A percentile compares a stretch with the other conserved stretches of the same genome.
These are phyloP conservation scores for pig (Sus scrofa) DNA, from an alignment of 2,113 vertebrate genomes.

Conservation along the genomic window DNA sequence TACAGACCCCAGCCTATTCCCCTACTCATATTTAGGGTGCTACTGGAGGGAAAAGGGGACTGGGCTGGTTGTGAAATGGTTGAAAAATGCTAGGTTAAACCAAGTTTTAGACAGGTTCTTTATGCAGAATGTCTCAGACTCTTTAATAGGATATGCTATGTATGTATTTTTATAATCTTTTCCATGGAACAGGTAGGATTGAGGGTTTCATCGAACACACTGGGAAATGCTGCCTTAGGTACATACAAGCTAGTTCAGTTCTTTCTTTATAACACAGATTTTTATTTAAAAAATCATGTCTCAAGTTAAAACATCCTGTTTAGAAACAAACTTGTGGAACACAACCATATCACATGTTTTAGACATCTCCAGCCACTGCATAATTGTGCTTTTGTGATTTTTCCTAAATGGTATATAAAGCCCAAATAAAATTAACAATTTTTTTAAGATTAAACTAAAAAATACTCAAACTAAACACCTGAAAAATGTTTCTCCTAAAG, in stretches of 20 bases:
- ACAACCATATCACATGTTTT: slow-evolving; percentile 16
- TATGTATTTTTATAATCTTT: neutral
- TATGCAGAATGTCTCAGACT: neutral
- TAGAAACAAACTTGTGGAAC: slow-evolving; percentile 6
- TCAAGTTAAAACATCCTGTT: neutral
- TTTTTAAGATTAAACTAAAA: slow-evolving; percentile 43
- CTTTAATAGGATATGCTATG: neutral
- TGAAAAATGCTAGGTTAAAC: slow-evolving; percentile 16
- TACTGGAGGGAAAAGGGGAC: neutral
- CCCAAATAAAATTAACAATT: neutral
- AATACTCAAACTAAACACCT: neutral
- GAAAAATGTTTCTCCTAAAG: slow-evolving; percentile 19
- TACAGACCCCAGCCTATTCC: neutral
- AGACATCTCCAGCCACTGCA: neutral
- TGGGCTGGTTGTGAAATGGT: neutral
- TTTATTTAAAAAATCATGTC: neutral
- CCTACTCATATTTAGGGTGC: neutral
- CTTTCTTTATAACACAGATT: neutral
- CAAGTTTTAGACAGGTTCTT: slow-evolving; percentile 40
- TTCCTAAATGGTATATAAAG: neutral
- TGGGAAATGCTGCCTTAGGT: neutral
- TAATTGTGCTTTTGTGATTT: slow-evolving; percentile 2
- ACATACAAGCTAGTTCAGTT: neutral
- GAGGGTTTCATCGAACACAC: neutral
- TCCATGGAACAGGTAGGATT: neutral